A percentile compares a stretch with the other conserved stretches of the same genome.
Conservation (phyloP, 1,140 invertebrate genomes). For the Hypsibius dujardini region DNA sequence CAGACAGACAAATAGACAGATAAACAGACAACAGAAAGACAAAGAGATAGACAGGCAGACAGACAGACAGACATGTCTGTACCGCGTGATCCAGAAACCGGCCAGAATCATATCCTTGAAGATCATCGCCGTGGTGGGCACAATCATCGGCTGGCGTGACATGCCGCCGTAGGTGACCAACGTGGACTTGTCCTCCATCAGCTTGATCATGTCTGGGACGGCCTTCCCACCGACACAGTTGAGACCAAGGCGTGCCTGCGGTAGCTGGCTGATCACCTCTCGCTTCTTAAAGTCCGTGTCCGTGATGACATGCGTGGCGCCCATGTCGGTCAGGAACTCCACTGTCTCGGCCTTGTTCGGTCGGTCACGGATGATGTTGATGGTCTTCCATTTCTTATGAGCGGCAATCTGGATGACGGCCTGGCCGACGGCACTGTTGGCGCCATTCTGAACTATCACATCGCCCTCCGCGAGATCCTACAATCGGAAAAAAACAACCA, state of each 20-base stretch:
- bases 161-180: conserved; percentile 97
- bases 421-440: conserved; percentile 87
- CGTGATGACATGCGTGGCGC: conserved; percentile 71
- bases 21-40: too few species aligned
- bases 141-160: conserved; percentile 65
- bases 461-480: conserved; percentile 41
- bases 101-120: conserved; percentile 49
- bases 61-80: conserved; percentile 43
- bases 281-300: conserved; percentile 54
- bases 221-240: conserved; percentile 89
- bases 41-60: too few species aligned
- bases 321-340: conserved; percentile 47
- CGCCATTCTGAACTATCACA: conserved; percentile 83
- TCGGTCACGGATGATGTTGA: conserved; percentile 71
- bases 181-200: conserved; percentile 44
- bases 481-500: background rate
- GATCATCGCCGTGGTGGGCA: conserved; percentile 33
- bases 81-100: conserved; percentile 94
- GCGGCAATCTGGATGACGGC: conserved; percentile 68
- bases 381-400: conserved; percentile 52
- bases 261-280: conserved; percentile 37
- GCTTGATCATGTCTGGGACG: conserved; percentile 58
- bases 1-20: too few species aligned
- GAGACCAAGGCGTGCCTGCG: conserved; percentile 60
- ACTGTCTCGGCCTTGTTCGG: conserved; percentile 43